These are phyloP conservation scores for Sarcophaga peregrina DNA, from an alignment of 1,140 invertebrate genomes.

Conservation along the genomic window DNA sequence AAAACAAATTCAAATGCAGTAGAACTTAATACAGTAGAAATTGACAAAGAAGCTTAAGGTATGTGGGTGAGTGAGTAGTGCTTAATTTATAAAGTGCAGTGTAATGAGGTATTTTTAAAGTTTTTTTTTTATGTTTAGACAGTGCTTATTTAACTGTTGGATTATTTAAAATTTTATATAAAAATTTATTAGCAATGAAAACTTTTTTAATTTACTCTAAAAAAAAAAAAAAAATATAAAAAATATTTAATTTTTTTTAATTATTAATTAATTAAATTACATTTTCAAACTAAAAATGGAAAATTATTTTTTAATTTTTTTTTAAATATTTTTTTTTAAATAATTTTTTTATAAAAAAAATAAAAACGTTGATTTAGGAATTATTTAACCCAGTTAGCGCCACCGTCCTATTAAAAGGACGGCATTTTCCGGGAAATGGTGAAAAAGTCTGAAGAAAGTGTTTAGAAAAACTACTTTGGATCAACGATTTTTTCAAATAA, in stretches of 20 bases:
- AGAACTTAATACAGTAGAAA: constrained; percentile 6
- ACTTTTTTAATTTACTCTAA: background rate
- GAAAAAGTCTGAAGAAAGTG: too few relatives aligned
- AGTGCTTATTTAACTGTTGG: background rate
- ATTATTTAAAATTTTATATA: background rate
- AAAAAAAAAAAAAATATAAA: background rate
- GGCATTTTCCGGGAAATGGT: too few relatives aligned
- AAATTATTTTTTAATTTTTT: too few relatives aligned
- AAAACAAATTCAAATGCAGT: background rate
- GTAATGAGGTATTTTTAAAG: background rate
- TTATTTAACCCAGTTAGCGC: too few relatives aligned
- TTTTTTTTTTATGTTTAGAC: background rate
- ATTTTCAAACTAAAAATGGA: too few relatives aligned
- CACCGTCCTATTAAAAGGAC: too few relatives aligned
- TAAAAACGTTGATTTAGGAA: too few relatives aligned
- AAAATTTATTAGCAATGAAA: too few relatives aligned
- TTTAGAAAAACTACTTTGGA: too few relatives aligned
- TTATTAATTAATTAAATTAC: background rate
- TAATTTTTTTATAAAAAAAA: too few relatives aligned
- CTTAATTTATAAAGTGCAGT: constrained; percentile 7
- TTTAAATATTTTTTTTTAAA: too few relatives aligned
- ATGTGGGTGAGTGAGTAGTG: background rate
- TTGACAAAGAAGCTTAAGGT: background rate
- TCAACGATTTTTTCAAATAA: too few relatives aligned
- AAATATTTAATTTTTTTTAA: background rate